These are phyloP conservation scores for Apocrypta bakeri DNA, from an alignment of 1,140 invertebrate genomes.

Conservation along the genomic window DNA sequence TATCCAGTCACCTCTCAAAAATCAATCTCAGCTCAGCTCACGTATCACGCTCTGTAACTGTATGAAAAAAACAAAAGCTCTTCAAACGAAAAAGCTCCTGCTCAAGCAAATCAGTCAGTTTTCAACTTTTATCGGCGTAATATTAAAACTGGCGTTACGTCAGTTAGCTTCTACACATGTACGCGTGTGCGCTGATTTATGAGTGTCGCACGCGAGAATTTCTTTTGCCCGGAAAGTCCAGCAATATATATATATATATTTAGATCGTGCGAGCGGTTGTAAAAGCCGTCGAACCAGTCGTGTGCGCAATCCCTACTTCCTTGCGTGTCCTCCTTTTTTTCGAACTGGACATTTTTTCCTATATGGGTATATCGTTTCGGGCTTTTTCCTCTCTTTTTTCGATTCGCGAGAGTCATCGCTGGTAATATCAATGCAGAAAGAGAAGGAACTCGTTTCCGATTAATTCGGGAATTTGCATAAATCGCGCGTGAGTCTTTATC, in stretches of 20 bases:
- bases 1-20: background rate
- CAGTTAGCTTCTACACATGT: background rate
- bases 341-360: constrained; percentile 13
- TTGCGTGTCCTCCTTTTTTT: background rate
- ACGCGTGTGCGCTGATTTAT: constrained; percentile 16
- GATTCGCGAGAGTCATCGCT: background rate
- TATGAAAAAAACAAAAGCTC: background rate
- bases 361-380: background rate
- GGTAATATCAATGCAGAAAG: constrained; percentile 15
- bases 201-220: constrained; percentile 23
- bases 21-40: background rate
- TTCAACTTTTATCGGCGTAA: constrained; percentile 8
- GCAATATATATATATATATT: too few species aligned
- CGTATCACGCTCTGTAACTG: too few species aligned
- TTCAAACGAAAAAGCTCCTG: background rate
- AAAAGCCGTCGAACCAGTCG: constrained; percentile 43
- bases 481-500: background rate
- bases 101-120: background rate
- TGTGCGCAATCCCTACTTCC: background rate
- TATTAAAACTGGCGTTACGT: constrained; percentile 15
- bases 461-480: constrained; percentile 40
- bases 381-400: background rate
- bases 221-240: constrained; percentile 22
- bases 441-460: constrained; percentile 26
- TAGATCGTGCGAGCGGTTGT: background rate